A percentile compares a stretch with the other conserved stretches of the same genome.
Conservation (phyloP, 2,113 vertebrate species). For the Microcebus jonahi region DNA sequence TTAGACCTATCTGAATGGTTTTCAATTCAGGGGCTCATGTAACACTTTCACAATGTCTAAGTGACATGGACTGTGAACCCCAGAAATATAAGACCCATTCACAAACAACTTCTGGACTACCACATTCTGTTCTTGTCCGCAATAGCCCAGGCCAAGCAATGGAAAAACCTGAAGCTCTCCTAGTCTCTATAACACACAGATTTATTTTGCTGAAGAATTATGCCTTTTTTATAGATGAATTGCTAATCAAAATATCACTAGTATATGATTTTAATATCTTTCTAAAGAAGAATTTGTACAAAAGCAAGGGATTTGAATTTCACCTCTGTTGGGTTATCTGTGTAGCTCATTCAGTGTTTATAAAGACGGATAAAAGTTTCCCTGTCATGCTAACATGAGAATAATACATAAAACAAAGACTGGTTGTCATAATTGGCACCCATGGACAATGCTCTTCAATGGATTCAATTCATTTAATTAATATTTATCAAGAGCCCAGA, state of each 20-base stretch:
- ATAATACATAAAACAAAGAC: constrained; percentile 37
- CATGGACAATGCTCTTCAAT: constrained; percentile 10
- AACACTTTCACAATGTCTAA: not conserved
- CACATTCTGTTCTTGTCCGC: not conserved
- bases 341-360: not conserved
- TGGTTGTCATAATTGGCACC: constrained; percentile 50
- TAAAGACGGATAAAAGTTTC: not conserved
- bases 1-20: not conserved
- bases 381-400: not conserved
- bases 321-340: not conserved
- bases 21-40: not conserved
- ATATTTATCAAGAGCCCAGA: constrained; percentile 76
- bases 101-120: not conserved
- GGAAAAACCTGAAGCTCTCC: not conserved
- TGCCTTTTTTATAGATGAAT: not conserved
- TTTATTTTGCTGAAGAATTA: not conserved
- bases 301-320: not conserved
- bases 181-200: not conserved
- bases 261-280: not conserved
- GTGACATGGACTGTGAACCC: not conserved
- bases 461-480: constrained; percentile 72
- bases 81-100: not conserved
- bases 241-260: not conserved
- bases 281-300: not conserved
- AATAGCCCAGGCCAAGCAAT: too few species aligned